Conservation (phyloP, 2,797 vertebrate species). For the Peromyscus nudipes region DNA sequence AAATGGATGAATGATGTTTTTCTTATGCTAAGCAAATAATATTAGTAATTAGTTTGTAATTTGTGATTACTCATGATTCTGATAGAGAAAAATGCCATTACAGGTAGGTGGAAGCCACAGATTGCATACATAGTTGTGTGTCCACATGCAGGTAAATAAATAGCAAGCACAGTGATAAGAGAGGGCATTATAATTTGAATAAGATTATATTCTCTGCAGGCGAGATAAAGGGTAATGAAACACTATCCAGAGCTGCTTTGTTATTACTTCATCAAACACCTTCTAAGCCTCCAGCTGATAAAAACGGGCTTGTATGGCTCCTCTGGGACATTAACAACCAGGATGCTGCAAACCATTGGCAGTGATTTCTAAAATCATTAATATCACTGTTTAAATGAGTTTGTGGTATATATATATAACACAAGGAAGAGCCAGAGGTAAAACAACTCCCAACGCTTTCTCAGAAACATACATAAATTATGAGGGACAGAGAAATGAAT, state of each 20-base stretch:
- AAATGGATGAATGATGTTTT: slow-evolving; percentile 67
- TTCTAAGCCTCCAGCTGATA: slow-evolving; percentile 88
- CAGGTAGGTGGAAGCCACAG: slow-evolving; percentile 82
- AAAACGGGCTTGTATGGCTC: slow-evolving; percentile 86
- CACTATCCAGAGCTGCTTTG: slow-evolving; percentile 90
- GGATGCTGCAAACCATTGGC: slow-evolving; percentile 85
- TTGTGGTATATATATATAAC: slow-evolving; percentile 83
- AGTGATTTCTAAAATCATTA: slow-evolving; percentile 90
- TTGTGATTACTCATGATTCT: slow-evolving; percentile 87
- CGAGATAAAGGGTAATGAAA: slow-evolving; percentile 92
- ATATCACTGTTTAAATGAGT: slow-evolving; percentile 89
- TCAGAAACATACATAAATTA: slow-evolving; percentile 81
- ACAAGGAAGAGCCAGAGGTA: slow-evolving; percentile 87
- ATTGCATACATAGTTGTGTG: slow-evolving; percentile 87
- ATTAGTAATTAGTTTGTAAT: slow-evolving; percentile 88
- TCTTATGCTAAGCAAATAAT: slow-evolving; percentile 86
- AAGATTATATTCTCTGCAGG: slow-evolving; percentile 90
- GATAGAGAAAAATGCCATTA: slow-evolving; percentile 90
- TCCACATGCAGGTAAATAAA: slow-evolving; percentile 90
- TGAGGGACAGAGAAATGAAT: slow-evolving; percentile 84
- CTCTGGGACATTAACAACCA: slow-evolving; percentile 86
- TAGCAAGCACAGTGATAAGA: slow-evolving; percentile 90
- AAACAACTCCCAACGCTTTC: slow-evolving; percentile 83
- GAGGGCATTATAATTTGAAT: slow-evolving; percentile 91
- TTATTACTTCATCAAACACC: slow-evolving; percentile 91